Percentiles rank a stretch among this genome's conserved stretches.
Evolutionary conservation across 2,888 invertebrate genomes (phyloP).

Genomic region (Plagodis dolabraria): DNA sequence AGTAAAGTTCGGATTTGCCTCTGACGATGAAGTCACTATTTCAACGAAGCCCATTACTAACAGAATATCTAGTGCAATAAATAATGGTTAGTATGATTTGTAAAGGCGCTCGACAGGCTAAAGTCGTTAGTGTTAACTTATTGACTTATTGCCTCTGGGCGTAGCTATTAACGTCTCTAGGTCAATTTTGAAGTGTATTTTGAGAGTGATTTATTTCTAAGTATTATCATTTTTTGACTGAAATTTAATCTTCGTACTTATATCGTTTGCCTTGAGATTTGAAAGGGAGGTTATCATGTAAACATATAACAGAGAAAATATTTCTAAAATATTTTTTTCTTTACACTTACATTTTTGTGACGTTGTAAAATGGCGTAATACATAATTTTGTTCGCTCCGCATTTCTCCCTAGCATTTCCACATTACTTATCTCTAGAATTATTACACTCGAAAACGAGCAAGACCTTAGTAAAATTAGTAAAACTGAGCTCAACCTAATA

Average conservation of each 20-base stretch:
- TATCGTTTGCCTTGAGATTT: too few species aligned
- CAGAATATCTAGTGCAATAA: constrained; percentile 28
- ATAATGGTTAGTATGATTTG: constrained; percentile 29
- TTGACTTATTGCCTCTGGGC: constrained; percentile 21
- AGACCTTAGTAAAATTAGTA: constrained; percentile 21
- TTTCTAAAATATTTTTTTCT: too few species aligned
- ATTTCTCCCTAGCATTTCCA: constrained; percentile 8
- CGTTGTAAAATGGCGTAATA: too few species aligned
- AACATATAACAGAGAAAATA: too few species aligned
- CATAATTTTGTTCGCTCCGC: constrained; percentile 2
- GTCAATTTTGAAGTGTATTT: too few species aligned
- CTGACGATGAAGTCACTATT: constrained; percentile 30
- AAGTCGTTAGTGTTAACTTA: constrained; percentile 26
- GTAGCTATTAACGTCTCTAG: too few species aligned
- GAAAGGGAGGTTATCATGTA: too few species aligned
- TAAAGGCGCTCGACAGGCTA: constrained; percentile 18
- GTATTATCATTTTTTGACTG: too few species aligned
- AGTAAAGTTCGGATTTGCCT: constrained; percentile 40
- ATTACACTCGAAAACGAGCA: constrained; percentile 6
- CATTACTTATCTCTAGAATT: constrained; percentile 23
- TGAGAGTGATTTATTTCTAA: too few species aligned
- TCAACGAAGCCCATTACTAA: constrained; percentile 20
- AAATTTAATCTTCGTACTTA: too few species aligned
- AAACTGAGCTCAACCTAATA: constrained; percentile 16
- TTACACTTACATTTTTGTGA: too few species aligned